Base-by-base conservation (phyloP, 2,113 vertebrate species). In the Leptosomus discolor region DNA sequence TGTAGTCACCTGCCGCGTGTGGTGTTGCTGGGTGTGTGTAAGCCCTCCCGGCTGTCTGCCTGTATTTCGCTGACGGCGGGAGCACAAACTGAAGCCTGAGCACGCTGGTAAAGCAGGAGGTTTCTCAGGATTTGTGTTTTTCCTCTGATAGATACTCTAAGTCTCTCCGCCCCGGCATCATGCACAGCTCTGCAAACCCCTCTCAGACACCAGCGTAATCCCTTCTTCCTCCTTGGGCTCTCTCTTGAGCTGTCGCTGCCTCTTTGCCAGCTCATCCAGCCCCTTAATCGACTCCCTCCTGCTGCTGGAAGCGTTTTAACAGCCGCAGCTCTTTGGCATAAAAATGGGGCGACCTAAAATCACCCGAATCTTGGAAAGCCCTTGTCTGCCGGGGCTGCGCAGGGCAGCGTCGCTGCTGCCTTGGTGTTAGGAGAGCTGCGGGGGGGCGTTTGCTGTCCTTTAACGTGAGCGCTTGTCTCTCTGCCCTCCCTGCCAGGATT, bases 401-500 rank as follows among this genome's bases (percentile, higher is more conserved):
- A 5, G 48, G n/a, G 77, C 50, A 36, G 68, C 3, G 1, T 51
- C 27, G 1, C 69, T n/a, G 34, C 81, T 58, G 34, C 45, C 63
- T 24, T 39, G 12, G n/a, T 22, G 57, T 70, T 3, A 37, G n/a
- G 36, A 6, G 69, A 64, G 45, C 41, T 80, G 27, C 0, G 1
- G n/a, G 45, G 3, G 9, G 32, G 29, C 0, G 0, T 41, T 37
- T 32, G 21, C 26, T 23, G 2, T 20, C 50, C 53, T 45, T 4
- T 63, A 30, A 74, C 2, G 0, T 5, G 3, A 4, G 2, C 2
- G 0, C 3, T 11, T 6, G 3, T 37, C 6, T 23, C 19, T n/a
- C 24, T 37, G 16, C 45, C 3, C 21, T n/a, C 15, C 65, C 65
- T 64, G 7, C 67, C 83, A 99, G 99, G 99, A 99, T 45, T 99